Evolutionary conservation across 2,797 vertebrate genomes (phyloP).

Genomic region (Trematomus bernacchii): DNA sequence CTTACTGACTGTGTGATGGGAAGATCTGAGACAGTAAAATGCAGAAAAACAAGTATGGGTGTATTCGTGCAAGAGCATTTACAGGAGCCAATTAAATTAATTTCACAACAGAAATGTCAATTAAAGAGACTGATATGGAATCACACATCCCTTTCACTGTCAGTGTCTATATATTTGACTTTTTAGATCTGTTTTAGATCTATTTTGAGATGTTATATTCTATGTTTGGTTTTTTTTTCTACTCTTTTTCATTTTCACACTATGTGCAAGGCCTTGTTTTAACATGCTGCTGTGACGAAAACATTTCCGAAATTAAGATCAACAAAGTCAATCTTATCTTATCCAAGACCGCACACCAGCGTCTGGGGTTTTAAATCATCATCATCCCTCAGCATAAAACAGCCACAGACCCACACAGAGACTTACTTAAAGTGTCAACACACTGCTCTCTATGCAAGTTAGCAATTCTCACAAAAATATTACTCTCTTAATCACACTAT

Average conservation of each 20-base stretch:
- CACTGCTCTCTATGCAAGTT: background rate
- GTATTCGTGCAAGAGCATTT: conserved; percentile 59
- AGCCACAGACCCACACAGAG: conserved; percentile 2
- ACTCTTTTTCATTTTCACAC: no score
- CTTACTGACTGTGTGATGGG: conserved; percentile 39
- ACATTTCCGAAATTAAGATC: no score
- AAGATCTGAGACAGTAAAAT: conserved; percentile 47
- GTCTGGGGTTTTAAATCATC: conserved; percentile 49
- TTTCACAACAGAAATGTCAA: conserved; percentile 65
- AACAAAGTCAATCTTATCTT: no score
- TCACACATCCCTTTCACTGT: conserved; percentile 10
- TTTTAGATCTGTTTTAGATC: no score
- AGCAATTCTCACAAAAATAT: background rate
- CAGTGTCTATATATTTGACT: no score
- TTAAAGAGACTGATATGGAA: conserved; percentile 33
- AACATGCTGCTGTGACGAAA: no score
- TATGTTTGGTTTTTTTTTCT: no score
- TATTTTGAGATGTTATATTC: no score
- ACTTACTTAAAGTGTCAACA: conserved; percentile 1
- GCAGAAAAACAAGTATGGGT: conserved; percentile 65
- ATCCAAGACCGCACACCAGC: conserved; percentile 41
- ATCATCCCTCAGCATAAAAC: conserved; percentile 24
- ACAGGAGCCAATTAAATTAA: conserved; percentile 46
- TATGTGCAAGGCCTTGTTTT: no score
- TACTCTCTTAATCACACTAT: conserved; percentile 3